Evolutionary conservation across 2,113 vertebrate genomes (phyloP).

Genomic region (Piliocolobus tephrosceles): DNA sequence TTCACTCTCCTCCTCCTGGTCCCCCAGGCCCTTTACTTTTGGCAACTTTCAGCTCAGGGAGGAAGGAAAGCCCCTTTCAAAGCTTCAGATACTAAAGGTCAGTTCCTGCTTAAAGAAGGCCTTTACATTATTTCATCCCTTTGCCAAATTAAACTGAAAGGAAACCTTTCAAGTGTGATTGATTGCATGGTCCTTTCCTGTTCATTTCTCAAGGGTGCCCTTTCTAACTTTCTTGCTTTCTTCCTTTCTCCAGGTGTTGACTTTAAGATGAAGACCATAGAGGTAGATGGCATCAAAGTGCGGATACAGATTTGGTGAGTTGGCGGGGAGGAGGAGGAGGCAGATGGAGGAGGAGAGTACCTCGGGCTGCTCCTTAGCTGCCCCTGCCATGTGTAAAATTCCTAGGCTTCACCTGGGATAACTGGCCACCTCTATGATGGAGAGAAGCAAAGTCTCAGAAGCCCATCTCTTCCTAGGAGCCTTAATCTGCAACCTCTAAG

Average conservation of each 20-base stretch:
- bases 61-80: background rate
- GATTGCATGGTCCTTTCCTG: background rate
- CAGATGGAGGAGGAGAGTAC: background rate
- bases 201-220: background rate
- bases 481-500: background rate
- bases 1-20: background rate
- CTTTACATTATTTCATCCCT: background rate
- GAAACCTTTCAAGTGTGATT: background rate
- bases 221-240: background rate
- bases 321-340: background rate
- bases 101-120: background rate
- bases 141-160: background rate
- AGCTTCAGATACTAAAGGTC: background rate
- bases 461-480: background rate
- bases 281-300: slow-evolving; percentile 89
- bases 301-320: slow-evolving; percentile 91
- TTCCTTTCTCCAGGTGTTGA: slow-evolving; percentile 80
- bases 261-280: slow-evolving; percentile 91
- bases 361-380: background rate
- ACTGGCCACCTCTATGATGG: background rate
- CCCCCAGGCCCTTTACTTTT: background rate
- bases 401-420: background rate
- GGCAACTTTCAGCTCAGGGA: background rate
- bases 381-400: background rate
- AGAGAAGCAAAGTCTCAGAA: background rate